Conservation (phyloP, 2,113 vertebrate genomes). For the Psilopogon haemacephalus region DNA sequence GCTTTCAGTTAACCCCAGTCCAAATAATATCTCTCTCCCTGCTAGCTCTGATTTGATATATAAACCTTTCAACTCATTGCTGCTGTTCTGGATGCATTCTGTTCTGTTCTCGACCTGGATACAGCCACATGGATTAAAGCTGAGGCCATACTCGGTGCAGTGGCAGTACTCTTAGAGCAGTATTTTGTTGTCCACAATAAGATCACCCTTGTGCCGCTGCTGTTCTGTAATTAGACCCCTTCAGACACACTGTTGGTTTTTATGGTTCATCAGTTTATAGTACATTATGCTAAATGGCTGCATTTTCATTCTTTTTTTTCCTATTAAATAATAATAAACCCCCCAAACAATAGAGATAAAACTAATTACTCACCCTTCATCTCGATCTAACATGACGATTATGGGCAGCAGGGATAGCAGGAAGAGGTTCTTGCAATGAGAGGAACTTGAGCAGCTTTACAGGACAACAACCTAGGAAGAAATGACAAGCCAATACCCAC, state of each 20-base stretch:
- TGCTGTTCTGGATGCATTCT: neutral
- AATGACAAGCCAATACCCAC: conserved; percentile 66
- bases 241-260: conserved; percentile 45
- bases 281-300: conserved; percentile 31
- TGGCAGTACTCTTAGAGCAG: conserved; percentile 28
- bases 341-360: neutral
- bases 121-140: conserved; percentile 5
- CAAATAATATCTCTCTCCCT: neutral
- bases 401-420: neutral
- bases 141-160: neutral
- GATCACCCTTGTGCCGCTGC: conserved; percentile 32
- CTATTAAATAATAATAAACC: neutral
- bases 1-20: conserved; percentile 17
- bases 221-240: conserved; percentile 54
- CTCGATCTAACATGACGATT: conserved; percentile 55
- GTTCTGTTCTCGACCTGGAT: neutral
- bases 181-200: conserved; percentile 52
- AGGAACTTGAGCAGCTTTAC: conserved; percentile 56
- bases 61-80: neutral
- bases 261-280: conserved; percentile 51
- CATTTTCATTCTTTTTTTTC: neutral
- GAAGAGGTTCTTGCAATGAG: conserved; percentile 23
- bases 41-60: neutral
- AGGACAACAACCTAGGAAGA: conserved; percentile 59
- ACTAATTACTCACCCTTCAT: conserved; percentile 64